Conservation (phyloP, 2,888 invertebrate genomes). For the Druceiella hillmani region DNA sequence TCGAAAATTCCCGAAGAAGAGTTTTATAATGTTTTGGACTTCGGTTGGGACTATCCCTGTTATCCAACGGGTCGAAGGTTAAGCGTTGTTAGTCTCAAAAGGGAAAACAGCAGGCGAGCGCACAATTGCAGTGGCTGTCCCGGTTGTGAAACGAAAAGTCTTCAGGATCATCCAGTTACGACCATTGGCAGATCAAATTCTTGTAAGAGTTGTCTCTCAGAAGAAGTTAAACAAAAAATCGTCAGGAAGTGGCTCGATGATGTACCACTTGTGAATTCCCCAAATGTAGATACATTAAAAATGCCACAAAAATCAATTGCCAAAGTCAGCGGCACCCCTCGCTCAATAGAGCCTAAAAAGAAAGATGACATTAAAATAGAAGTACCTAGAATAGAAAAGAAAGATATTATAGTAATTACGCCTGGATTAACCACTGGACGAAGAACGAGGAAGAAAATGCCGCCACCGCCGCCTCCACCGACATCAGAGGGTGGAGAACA, state of each 20-base stretch:
- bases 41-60: conserved; percentile 46
- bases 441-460: conserved; percentile 39
- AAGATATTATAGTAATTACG: background rate
- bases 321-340: conserved; percentile 43
- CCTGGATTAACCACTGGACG: conserved; percentile 21
- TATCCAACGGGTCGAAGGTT: conserved; percentile 48
- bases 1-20: conserved; percentile 79
- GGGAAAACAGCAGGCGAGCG: conserved; percentile 55
- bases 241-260: conserved; percentile 76
- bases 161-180: conserved; percentile 31
- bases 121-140: conserved; percentile 61
- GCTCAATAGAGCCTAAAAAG: conserved; percentile 33
- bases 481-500: too few relatives aligned
- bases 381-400: conserved; percentile 2
- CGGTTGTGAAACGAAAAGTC: conserved; percentile 50
- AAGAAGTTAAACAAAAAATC: conserved; percentile 67
- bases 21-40: conserved; percentile 42
- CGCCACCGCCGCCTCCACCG: conserved; percentile 44
- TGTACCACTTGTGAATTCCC: conserved; percentile 46
- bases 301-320: conserved; percentile 37
- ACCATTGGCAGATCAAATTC: conserved; percentile 42
- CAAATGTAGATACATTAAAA: conserved; percentile 16
- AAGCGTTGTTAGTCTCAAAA: conserved; percentile 55
- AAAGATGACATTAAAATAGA: conserved; percentile 22
- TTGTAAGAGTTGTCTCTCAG: conserved; percentile 53